phyloP scores from a whole-genome alignment of 2,113 vertebrate species.

The Odontophorus gujanensis region DNA sequence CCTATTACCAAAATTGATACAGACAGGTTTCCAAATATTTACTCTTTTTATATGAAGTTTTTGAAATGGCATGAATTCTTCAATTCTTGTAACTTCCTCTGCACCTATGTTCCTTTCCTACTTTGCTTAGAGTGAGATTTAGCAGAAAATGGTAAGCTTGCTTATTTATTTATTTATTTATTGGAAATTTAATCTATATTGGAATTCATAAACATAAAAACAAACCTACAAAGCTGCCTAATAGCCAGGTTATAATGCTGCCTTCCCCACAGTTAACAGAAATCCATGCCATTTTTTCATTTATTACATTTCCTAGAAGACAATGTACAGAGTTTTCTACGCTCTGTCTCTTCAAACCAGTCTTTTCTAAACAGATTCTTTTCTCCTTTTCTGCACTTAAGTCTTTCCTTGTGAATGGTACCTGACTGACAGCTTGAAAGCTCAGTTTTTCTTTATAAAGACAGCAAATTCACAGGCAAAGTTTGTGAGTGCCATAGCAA shows the following conservation, averaged over 20 bases:
- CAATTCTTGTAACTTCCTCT: background rate
- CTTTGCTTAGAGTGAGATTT: background rate
- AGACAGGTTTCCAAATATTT: constrained; percentile 27
- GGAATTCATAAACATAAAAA: background rate
- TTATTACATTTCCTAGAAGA: background rate
- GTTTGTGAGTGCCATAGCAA: background rate
- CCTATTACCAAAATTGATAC: background rate
- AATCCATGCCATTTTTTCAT: background rate
- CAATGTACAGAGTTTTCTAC: background rate
- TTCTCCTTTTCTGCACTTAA: background rate
- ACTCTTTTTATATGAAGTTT: constrained; percentile 21
- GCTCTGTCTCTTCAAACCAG: background rate
- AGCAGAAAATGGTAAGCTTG: background rate
- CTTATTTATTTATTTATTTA: background rate
- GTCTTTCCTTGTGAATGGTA: background rate
- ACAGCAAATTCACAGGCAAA: background rate
- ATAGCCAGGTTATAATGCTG: background rate
- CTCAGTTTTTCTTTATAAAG: background rate
- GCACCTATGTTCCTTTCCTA: background rate
- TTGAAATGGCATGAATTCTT: constrained; percentile 36
- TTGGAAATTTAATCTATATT: background rate
- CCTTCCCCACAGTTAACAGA: background rate
- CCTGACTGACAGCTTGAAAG: constrained; percentile 1
- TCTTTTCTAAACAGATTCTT: background rate
- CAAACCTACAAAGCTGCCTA: background rate